Evolutionary conservation across 2,888 invertebrate species (phyloP).

Genomic region (Buathra laborator): DNA sequence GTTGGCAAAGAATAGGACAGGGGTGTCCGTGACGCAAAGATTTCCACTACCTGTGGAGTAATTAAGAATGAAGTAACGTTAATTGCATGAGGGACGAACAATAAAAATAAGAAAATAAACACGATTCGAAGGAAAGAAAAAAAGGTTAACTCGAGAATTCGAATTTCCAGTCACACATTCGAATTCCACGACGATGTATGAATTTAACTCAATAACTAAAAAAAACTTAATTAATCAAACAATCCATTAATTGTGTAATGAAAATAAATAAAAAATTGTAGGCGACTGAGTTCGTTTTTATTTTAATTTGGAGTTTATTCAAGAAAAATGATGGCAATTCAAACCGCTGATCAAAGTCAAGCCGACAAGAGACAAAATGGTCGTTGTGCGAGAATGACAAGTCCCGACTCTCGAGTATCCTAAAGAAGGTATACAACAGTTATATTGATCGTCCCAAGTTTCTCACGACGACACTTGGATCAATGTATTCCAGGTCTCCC

Average conservation of each 20-base stretch:
- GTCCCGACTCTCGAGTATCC: not conserved
- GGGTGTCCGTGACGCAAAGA: slow-evolving; percentile 55
- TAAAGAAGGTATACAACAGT: not conserved
- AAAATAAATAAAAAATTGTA: no score
- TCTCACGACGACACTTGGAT: slow-evolving; percentile 12
- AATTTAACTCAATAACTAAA: not conserved
- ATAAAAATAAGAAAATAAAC: slow-evolving; percentile 23
- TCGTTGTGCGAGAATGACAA: not conserved
- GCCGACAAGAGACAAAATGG: no score
- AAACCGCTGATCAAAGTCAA: no score
- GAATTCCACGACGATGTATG: not conserved
- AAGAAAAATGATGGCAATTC: no score
- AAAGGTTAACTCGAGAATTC: not conserved
- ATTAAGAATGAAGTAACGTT: slow-evolving; percentile 68
- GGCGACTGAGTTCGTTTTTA: no score
- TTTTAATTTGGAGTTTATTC: no score
- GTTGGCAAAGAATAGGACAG: slow-evolving; percentile 26
- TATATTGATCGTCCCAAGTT: slow-evolving; percentile 22
- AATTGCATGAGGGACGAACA: slow-evolving; percentile 62
- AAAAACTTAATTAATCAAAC: not conserved
- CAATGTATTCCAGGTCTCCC: slow-evolving; percentile 36
- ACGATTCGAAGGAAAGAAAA: not conserved
- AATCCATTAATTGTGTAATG: not conserved
- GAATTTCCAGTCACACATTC: not conserved
- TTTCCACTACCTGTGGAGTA: slow-evolving; percentile 67